Evolutionary conservation across 2,888 invertebrate species (phyloP).

Genomic region (Lasioglossum leucozonium): DNA sequence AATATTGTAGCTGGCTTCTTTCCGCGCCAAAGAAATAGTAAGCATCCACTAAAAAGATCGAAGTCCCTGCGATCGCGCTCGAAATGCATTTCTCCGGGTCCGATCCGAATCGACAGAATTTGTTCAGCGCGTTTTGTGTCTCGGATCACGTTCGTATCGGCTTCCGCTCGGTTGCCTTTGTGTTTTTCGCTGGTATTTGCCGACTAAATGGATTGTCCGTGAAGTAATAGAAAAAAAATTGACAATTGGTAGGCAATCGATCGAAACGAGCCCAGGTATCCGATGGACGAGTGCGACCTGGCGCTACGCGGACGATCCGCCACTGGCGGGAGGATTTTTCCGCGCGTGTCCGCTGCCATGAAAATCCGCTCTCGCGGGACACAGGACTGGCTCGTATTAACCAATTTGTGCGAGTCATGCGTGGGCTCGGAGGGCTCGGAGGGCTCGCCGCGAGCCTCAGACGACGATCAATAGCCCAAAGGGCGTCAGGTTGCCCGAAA

Average conservation of each 20-base stretch:
- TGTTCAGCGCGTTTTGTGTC: neutral
- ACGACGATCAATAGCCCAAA: conserved; percentile 66
- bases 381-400: conserved; percentile 33
- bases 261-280: conserved; percentile 14
- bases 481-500: conserved; percentile 66
- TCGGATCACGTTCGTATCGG: neutral
- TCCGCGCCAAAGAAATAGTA: too few species aligned
- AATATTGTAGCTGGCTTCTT: too few species aligned
- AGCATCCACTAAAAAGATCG: too few species aligned
- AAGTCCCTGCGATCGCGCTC: too few species aligned
- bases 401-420: conserved; percentile 47
- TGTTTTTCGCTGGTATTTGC: conserved; percentile 4
- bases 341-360: neutral
- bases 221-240: conserved; percentile 7
- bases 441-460: conserved; percentile 45
- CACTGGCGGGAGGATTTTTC: neutral
- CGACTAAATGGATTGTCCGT: neutral
- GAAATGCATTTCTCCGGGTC: neutral
- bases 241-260: neutral
- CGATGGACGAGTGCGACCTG: neutral
- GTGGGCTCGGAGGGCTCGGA: conserved; percentile 20
- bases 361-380: conserved; percentile 18
- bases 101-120: neutral
- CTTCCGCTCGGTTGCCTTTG: neutral
- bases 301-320: neutral